Conservation (phyloP, 2,888 invertebrate genomes). For the Drosophila falleni region DNA sequence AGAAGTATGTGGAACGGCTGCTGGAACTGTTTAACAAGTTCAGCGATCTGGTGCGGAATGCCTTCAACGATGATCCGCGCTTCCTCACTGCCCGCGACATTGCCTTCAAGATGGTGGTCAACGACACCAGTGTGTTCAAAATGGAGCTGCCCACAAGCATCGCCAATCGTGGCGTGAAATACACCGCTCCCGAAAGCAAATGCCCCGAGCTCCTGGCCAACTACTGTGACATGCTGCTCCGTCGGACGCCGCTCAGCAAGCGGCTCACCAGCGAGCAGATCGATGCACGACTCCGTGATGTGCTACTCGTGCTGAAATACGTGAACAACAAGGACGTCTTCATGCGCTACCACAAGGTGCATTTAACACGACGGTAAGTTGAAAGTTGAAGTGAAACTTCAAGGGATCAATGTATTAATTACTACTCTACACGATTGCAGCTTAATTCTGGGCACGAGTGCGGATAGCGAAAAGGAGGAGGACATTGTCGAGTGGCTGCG, state of each 20-base stretch:
- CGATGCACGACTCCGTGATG: slow-evolving; percentile 96
- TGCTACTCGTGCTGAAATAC: slow-evolving; percentile 98
- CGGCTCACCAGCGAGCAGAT: slow-evolving; percentile 98
- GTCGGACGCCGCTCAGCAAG: slow-evolving; percentile 98
- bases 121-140: slow-evolving; percentile 97
- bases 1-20: slow-evolving; percentile 98
- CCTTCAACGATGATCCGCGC: slow-evolving; percentile 98
- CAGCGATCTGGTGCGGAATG: slow-evolving; percentile 95
- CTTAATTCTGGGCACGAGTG: slow-evolving; percentile 98
- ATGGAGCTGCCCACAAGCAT: slow-evolving; percentile 89
- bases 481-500: slow-evolving; percentile 99
- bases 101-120: slow-evolving; percentile 98
- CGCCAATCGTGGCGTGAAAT: slow-evolving; percentile 88
- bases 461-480: slow-evolving; percentile 99
- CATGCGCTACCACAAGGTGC: slow-evolving; percentile 99
- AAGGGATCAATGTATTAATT: not conserved
- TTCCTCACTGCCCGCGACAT: slow-evolving; percentile 99
- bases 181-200: slow-evolving; percentile 96
- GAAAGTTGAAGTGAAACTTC: slow-evolving; percentile 19
- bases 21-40: slow-evolving; percentile 97
- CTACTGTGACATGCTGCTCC: slow-evolving; percentile 99
- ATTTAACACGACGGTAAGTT: slow-evolving; percentile 92
- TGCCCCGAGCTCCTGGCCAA: slow-evolving; percentile 99
- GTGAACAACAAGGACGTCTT: slow-evolving; percentile 99
- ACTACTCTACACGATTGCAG: slow-evolving; percentile 81